phyloP scores from a whole-genome alignment of 2,888 invertebrate species.

The Drosophila nr. medialis region DNA sequence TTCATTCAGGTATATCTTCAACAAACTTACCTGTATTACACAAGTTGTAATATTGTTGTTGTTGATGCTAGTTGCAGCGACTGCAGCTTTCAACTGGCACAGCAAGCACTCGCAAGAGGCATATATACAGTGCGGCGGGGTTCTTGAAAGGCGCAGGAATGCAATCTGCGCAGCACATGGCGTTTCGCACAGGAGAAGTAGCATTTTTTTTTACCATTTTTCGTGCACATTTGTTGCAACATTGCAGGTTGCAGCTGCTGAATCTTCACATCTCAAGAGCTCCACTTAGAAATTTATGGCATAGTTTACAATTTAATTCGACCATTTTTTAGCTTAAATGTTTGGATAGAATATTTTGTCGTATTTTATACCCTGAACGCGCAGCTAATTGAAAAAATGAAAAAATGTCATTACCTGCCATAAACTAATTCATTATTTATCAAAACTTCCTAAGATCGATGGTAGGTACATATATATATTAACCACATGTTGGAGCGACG shows the following conservation, averaged over 20 bases:
- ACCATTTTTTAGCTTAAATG: no score
- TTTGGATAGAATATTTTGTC: no score
- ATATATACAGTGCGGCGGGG: neutral
- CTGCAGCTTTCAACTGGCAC: slow-evolving; percentile 63
- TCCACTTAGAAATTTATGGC: neutral
- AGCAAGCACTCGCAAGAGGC: slow-evolving; percentile 16
- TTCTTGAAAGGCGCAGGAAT: neutral
- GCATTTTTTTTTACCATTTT: neutral
- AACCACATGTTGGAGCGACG: no score
- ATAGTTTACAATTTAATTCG: neutral
- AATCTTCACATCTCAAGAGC: neutral
- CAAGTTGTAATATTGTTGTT: neutral
- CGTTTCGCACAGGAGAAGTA: neutral
- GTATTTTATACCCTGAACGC: no score
- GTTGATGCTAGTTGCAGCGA: slow-evolving; percentile 23
- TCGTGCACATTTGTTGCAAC: neutral
- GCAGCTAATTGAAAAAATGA: no score
- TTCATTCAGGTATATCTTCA: slow-evolving; percentile 42
- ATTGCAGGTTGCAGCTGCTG: neutral
- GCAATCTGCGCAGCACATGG: slow-evolving; percentile 62
- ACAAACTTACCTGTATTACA: slow-evolving; percentile 14
- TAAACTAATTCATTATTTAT: neutral
- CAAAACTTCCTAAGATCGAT: no score
- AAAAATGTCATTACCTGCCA: neutral
- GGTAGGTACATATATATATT: no score